These are phyloP conservation scores for Malurus elegans DNA, from an alignment of 2,113 vertebrate species.

Conservation along the genomic window DNA sequence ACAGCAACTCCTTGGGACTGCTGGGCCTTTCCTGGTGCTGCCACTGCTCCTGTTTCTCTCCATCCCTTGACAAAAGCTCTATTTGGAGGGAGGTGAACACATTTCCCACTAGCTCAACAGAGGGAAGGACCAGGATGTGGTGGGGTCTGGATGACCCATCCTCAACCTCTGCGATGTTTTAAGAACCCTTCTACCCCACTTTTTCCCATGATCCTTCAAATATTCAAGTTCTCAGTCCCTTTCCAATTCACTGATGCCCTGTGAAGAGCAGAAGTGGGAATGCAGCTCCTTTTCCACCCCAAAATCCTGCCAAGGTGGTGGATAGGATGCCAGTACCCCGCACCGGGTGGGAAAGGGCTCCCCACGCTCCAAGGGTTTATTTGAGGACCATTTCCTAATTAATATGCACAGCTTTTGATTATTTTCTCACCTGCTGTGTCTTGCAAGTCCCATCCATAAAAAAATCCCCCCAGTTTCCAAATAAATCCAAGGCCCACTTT, in stretches of 20 bases:
- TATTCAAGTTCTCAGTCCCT: background rate
- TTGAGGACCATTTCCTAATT: background rate
- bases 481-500: background rate
- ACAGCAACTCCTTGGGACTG: background rate
- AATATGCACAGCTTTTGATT: background rate
- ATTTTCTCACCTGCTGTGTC: background rate
- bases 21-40: background rate
- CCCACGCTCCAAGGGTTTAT: background rate
- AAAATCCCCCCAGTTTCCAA: background rate
- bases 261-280: background rate
- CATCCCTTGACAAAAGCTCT: background rate
- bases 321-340: background rate
- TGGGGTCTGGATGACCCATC: background rate
- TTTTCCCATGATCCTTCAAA: background rate
- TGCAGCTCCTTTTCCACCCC: background rate
- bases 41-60: background rate
- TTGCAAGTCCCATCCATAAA: background rate
- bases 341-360: fast-evolving
- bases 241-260: background rate
- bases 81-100: background rate
- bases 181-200: background rate
- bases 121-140: background rate
- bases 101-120: background rate
- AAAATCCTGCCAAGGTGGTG: background rate
- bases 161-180: background rate